Base-by-base conservation (phyloP, 2,113 vertebrate genomes). In the Mirounga angustirostris region DNA sequence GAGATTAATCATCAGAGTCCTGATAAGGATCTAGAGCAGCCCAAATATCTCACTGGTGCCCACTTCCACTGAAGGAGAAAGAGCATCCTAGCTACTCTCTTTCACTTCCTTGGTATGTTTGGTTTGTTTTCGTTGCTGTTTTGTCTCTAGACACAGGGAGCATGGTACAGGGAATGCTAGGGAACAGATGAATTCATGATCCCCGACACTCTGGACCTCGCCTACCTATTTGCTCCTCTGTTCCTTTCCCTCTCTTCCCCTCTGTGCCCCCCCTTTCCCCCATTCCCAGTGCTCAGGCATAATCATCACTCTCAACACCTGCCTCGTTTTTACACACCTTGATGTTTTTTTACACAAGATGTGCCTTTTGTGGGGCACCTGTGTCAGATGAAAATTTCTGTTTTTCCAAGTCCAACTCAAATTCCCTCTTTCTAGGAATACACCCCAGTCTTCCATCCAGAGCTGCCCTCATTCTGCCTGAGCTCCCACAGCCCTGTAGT, bases 141-240 rank as follows among this genome's bases (percentile, higher is more conserved):
- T 26, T 74, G 88, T 97, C 97, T 97, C 24, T 92, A 86, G 82
- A 74, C 65, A 36, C 4, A 81, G 87, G 56, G 86, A 94, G 22
- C 21, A 8, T 71, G 40, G 97, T 97, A 96, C 92, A 89, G 89
- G 73, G 78, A 91, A 50, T 26, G 7, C 67, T 21, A 10, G 54
- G 26, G 30, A 83, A 58, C 1, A 78, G n/a, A 58, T 76, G 52
- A 40, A n/a, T 50, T 93, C 40, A 73, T 18, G 21, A 26, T 22
- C 36, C 58, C 52, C 19, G 36, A 69, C n/a, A 2, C 81, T 54
- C 21, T 50, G n/a, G 52, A 50, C n/a, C 58, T 9, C n/a, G 13
- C n/a, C 50, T 50, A 19, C 7, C 80, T 65, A 59, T 61, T 73
- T 52, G 61, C 33, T 12, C 13, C 58, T 84, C 30, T 50, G 6